Evolutionary conservation across 2,797 vertebrate species (phyloP).

Genomic region (Fundulus diaphanus): DNA sequence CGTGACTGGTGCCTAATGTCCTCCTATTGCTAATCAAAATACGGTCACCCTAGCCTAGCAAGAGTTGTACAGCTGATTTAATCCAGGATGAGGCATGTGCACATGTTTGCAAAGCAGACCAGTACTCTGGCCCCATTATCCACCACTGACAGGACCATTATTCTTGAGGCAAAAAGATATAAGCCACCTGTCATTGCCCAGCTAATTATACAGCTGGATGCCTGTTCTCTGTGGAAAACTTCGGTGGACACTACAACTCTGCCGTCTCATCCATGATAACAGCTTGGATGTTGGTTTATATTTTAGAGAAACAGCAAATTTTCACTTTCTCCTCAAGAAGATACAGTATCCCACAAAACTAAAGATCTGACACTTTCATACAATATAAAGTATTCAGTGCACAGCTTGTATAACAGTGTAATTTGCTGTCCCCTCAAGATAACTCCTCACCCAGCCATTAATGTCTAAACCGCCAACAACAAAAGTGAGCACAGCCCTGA

Average conservation of each 20-base stretch:
- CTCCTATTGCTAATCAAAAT: too few species aligned
- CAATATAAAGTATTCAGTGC: too few species aligned
- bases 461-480: too few species aligned
- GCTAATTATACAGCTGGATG: slow-evolving; percentile 97
- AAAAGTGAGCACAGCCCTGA: too few species aligned
- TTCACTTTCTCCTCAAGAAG: slow-evolving; percentile 78
- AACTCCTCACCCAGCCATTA: too few species aligned
- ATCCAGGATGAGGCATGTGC: slow-evolving; percentile 48
- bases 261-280: slow-evolving; percentile 88
- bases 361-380: too few species aligned
- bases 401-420: too few species aligned
- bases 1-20: too few species aligned
- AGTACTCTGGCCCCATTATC: slow-evolving; percentile 89
- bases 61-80: slow-evolving; percentile 75
- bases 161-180: slow-evolving; percentile 93
- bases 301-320: slow-evolving; percentile 80
- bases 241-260: slow-evolving; percentile 86
- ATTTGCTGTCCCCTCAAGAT: too few species aligned
- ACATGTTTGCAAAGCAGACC: slow-evolving; percentile 80
- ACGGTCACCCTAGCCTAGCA: too few species aligned
- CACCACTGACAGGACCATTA: slow-evolving; percentile 94
- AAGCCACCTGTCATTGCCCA: slow-evolving; percentile 92
- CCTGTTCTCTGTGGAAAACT: slow-evolving; percentile 88
- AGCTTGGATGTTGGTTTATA: slow-evolving; percentile 72
- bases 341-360: slow-evolving; percentile 53